Percentiles rank a stretch among this genome's conserved stretches.
phyloP scores from a whole-genome alignment of 1,140 invertebrate species.

The Pachyrhynchus sulphureomaculatus region DNA sequence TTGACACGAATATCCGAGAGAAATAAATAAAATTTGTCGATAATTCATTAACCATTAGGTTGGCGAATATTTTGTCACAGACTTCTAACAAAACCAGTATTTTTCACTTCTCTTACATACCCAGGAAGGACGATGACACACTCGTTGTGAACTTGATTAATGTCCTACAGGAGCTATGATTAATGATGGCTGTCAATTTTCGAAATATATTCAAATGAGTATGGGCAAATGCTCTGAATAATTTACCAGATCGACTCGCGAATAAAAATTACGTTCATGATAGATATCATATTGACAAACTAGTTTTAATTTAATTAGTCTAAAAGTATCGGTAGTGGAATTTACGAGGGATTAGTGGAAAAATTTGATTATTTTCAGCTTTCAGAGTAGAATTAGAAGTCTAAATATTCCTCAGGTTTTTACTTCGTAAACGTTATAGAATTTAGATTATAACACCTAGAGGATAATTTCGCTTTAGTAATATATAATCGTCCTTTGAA shows the following conservation, averaged over 20 bases:
- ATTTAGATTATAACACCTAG: too few species aligned
- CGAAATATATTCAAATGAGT: constrained; percentile 28
- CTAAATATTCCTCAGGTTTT: too few species aligned
- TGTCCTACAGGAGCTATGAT: constrained; percentile 19
- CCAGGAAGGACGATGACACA: constrained; percentile 19
- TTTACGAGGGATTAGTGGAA: neutral
- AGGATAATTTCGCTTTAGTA: too few species aligned
- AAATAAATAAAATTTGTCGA: too few species aligned
- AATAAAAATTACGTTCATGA: constrained; percentile 18
- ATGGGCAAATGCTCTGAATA: constrained; percentile 26
- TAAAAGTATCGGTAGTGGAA: neutral
- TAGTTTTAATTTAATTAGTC: neutral
- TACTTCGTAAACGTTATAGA: too few species aligned
- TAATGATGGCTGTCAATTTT: constrained; percentile 26
- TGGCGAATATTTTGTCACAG: constrained; percentile 18
- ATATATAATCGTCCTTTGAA: too few species aligned
- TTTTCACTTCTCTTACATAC: constrained; percentile 23
- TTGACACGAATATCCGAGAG: too few species aligned
- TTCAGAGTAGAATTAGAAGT: too few species aligned
- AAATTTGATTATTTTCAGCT: too few species aligned
- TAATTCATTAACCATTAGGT: too few species aligned
- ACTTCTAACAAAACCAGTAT: constrained; percentile 4
- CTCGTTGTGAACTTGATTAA: constrained; percentile 27
- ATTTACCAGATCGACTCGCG: constrained; percentile 20
- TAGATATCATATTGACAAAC: constrained; percentile 18